phyloP scores from a whole-genome alignment of 2,797 vertebrate species.

The Sebastes nivosus region DNA sequence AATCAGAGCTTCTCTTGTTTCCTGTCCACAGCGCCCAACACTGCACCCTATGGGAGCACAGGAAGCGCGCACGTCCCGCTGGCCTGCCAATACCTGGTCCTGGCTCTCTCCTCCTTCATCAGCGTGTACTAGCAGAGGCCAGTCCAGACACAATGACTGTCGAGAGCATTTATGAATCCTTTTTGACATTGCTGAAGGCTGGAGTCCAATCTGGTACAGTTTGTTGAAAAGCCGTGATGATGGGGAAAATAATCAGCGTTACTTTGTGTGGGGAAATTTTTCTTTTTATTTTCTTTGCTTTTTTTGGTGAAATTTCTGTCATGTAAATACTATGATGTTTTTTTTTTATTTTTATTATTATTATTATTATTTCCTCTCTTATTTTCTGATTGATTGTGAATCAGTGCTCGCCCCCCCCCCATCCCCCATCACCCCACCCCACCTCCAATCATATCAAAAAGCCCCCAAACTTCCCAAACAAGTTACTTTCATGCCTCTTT shows the following conservation, averaged over 20 bases:
- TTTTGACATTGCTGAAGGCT: conserved; percentile 90
- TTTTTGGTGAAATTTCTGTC: conserved; percentile 82
- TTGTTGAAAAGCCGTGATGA: conserved; percentile 86
- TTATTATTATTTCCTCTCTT: conserved; percentile 81
- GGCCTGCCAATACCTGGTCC: conserved; percentile 95
- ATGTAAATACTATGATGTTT: conserved; percentile 86
- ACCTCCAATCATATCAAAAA: conserved; percentile 85
- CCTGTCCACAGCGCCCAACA: conserved; percentile 92
- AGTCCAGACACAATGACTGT: conserved; percentile 91
- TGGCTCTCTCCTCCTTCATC: conserved; percentile 94
- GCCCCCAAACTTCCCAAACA: conserved; percentile 84
- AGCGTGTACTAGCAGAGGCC: conserved; percentile 94
- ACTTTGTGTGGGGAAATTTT: conserved; percentile 85
- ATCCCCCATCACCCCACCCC: conserved; percentile 6
- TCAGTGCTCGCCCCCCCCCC: conserved; percentile 83
- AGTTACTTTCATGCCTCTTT: conserved; percentile 71
- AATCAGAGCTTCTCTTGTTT: conserved; percentile 82
- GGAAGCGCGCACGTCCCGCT: conserved; percentile 90
- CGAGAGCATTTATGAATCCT: conserved; percentile 93
- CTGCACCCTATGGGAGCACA: conserved; percentile 94
- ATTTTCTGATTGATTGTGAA: conserved; percentile 85
- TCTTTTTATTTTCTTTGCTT: conserved; percentile 60
- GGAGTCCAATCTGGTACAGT: conserved; percentile 95
- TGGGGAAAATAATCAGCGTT: conserved; percentile 89
- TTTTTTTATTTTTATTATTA: conserved; percentile 78